Conservation (phyloP, 2,888 invertebrate genomes). For the Digitonthophagus gazella region DNA sequence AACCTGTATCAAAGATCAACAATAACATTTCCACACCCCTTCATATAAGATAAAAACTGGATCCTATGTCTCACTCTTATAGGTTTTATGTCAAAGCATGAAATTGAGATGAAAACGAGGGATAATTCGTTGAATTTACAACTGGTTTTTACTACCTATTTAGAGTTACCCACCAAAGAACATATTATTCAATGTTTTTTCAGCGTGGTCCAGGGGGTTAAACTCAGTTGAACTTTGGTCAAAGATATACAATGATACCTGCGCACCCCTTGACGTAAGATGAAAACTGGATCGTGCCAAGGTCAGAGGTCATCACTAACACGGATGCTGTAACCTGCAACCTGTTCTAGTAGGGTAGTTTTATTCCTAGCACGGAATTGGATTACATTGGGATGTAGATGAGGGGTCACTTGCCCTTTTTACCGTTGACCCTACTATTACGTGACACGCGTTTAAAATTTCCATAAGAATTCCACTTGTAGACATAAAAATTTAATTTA, state of each 20-base stretch:
- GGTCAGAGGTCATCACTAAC: background rate
- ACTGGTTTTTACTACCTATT: too few species aligned
- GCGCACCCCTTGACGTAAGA: background rate
- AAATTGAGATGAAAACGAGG: background rate
- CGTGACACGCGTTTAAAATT: background rate
- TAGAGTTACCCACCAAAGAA: too few species aligned
- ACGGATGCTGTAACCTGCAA: background rate
- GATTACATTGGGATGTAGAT: conserved; percentile 16
- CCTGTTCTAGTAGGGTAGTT: background rate
- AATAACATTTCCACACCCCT: background rate
- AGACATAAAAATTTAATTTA: background rate
- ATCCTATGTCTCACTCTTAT: too few species aligned
- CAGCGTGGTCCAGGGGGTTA: background rate
- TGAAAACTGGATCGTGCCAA: background rate
- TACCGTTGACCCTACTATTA: background rate
- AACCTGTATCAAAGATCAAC: too few species aligned
- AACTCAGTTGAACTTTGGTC: background rate
- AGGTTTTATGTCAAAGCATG: background rate
- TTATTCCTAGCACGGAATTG: background rate
- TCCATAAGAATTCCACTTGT: background rate
- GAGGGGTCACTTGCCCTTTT: conserved; percentile 3
- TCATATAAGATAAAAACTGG: background rate
- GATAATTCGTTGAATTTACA: too few species aligned
- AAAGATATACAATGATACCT: background rate
- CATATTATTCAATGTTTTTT: background rate